Evolutionary conservation across 1,140 invertebrate species (phyloP).

Genomic region (Bradynema listronoti): DNA sequence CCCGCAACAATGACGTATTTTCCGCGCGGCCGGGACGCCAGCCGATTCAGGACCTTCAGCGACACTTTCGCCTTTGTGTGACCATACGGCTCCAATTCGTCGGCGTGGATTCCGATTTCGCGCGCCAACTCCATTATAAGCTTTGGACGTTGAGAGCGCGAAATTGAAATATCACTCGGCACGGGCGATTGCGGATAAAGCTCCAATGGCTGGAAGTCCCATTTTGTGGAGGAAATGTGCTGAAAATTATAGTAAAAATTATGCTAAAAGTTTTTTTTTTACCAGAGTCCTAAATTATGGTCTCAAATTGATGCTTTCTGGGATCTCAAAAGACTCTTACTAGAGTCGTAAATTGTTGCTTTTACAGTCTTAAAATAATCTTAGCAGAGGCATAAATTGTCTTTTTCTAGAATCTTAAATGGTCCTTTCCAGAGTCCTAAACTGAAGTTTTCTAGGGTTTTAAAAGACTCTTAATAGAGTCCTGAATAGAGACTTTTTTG

Average conservation of each 20-base stretch:
- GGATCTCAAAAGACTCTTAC: no score
- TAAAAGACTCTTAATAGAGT: no score
- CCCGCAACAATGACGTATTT: constrained; percentile 91
- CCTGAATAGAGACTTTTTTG: no score
- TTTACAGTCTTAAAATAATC: not conserved
- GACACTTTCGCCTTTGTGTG: constrained; percentile 90
- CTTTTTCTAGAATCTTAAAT: not conserved
- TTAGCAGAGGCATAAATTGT: not conserved
- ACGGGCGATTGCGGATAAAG: constrained; percentile 33
- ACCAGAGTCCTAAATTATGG: not conserved
- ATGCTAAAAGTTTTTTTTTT: no score
- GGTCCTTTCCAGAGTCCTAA: no score
- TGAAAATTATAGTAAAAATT: no score
- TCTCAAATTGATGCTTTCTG: no score
- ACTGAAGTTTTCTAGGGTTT: no score
- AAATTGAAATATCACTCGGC: constrained; percentile 51
- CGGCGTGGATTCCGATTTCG: constrained; percentile 75
- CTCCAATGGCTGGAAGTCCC: constrained; percentile 19
- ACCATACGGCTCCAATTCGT: constrained; percentile 83
- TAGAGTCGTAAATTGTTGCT: no score
- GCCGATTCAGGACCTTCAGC: constrained; percentile 71
- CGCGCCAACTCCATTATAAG: constrained; percentile 64
- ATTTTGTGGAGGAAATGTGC: constrained; percentile 7
- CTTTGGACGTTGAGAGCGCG: constrained; percentile 49
- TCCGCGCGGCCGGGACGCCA: constrained; percentile 69